These are phyloP conservation scores for Callionymus lyra DNA, from an alignment of 2,113 vertebrate genomes.

Conservation along the genomic window DNA sequence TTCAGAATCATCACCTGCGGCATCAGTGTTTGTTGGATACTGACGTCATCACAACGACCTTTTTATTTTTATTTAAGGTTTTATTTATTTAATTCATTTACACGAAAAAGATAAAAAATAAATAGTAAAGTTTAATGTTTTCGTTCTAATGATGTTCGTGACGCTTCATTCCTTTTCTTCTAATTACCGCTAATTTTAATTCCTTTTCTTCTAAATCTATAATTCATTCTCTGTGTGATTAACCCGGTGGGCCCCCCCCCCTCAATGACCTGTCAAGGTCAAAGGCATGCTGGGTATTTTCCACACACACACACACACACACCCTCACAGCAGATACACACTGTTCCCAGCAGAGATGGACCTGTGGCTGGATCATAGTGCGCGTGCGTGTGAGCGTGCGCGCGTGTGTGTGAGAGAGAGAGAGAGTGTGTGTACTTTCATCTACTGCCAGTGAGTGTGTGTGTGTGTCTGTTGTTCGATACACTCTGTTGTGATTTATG, in stretches of 20 bases:
- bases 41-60: no score
- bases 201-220: constrained; percentile 22
- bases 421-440: no score
- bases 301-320: constrained; percentile 39
- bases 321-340: not conserved
- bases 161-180: constrained; percentile 21
- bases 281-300: constrained; percentile 54
- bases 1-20: no score
- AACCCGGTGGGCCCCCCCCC: constrained; percentile 31
- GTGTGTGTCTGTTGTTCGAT: no score
- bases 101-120: no score
- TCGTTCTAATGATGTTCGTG: not conserved
- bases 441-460: constrained; percentile 1
- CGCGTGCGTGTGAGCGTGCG: constrained; percentile 3
- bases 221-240: constrained; percentile 37
- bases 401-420: no score
- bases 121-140: no score
- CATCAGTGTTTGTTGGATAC: no score
- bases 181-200: constrained; percentile 20
- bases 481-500: constrained; percentile 35
- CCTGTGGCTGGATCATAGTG: not conserved
- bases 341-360: no score
- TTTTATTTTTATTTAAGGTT: no score
- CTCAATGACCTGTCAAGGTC: constrained; percentile 68
- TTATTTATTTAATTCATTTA: no score